Conservation (phyloP, 2,888 invertebrate genomes). For the Alsophila aescularia region DNA sequence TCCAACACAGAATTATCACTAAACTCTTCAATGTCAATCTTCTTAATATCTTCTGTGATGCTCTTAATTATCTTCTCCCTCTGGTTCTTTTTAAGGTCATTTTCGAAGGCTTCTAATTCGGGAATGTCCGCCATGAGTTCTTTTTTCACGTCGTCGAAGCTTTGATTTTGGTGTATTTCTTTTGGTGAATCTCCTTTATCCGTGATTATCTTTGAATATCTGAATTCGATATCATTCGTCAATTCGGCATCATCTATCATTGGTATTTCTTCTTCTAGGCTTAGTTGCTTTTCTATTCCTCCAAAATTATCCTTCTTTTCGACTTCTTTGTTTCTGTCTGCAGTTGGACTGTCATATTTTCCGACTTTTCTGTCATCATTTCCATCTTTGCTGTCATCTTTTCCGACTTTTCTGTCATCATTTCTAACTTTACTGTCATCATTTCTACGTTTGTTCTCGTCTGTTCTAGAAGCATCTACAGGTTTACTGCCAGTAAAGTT, state of each 20-base stretch:
- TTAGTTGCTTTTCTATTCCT: constrained; percentile 79
- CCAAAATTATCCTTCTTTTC: constrained; percentile 44
- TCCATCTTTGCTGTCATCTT: background rate
- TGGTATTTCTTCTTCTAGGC: constrained; percentile 81
- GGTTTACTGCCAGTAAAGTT: constrained; percentile 45
- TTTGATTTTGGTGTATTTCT: constrained; percentile 55
- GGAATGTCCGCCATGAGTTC: constrained; percentile 82
- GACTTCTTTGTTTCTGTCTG: constrained; percentile 15
- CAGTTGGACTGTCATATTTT: constrained; percentile 17
- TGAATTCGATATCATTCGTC: constrained; percentile 75
- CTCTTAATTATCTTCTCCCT: constrained; percentile 78
- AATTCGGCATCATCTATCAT: constrained; percentile 79
- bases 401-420: background rate
- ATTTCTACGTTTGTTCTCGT: too few relatives aligned
- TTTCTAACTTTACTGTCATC: background rate
- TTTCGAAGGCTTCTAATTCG: constrained; percentile 80
- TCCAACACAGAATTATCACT: constrained; percentile 66
- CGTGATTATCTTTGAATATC: constrained; percentile 62
- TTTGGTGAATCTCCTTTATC: constrained; percentile 47
- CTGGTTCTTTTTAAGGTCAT: constrained; percentile 79
- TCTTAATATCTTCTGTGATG: constrained; percentile 67
- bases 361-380: background rate
- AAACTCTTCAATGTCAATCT: constrained; percentile 53
- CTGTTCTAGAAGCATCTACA: constrained; percentile 10
- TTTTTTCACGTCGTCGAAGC: constrained; percentile 79